Base-by-base conservation (phyloP, 2,888 invertebrate species). In the Crioceris asparagi region DNA sequence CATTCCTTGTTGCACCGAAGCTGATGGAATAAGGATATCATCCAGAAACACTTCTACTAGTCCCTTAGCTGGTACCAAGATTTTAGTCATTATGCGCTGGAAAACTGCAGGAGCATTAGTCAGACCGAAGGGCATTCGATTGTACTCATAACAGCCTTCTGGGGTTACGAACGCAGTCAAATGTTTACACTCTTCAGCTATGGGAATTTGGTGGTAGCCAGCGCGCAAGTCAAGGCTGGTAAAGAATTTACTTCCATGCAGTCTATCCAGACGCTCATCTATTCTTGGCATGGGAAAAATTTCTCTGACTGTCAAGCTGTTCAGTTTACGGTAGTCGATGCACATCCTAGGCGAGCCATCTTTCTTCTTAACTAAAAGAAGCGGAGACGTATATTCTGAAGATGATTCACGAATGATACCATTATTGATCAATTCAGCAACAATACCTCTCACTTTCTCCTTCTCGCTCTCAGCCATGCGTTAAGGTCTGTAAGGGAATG, bases 401-500 rank as follows among this genome's bases (percentile, higher is more conserved):
- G 23, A 14, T 3, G 41, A 41, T 30, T 41, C 41, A 6, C 26
- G 34, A 21, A 41, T 31, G 15, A 41, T 41, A 17, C 16, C 18
- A 30, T 11, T 30, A 7, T 36, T 14, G 25, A 43, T 2, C 10
- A 43, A 21, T 8, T 43, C 43, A 14, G 34, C 29, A 4, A 43
- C 29, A 16, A 43, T 43, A 15, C 16, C 23, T 15, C 16, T 15
- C 3, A 43, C 38, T 27, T 6, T 30, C 10, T 26, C 12, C 23
- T 35, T 18, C 16, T 41, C 38, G 7, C 10, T 2, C n/a, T 12
- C 12, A 12, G 51, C 45, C 33, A 52, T 36, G 12, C 53, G 40
- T 31, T 54, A 52, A 3, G 50, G 50, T 30, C 44, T 32, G 19
- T 47, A 50, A 6, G 32, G 14, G 12, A 53, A 45, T 2, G 48